These are phyloP conservation scores for Cydia strobilella DNA, from an alignment of 1,140 invertebrate species.

Conservation along the genomic window DNA sequence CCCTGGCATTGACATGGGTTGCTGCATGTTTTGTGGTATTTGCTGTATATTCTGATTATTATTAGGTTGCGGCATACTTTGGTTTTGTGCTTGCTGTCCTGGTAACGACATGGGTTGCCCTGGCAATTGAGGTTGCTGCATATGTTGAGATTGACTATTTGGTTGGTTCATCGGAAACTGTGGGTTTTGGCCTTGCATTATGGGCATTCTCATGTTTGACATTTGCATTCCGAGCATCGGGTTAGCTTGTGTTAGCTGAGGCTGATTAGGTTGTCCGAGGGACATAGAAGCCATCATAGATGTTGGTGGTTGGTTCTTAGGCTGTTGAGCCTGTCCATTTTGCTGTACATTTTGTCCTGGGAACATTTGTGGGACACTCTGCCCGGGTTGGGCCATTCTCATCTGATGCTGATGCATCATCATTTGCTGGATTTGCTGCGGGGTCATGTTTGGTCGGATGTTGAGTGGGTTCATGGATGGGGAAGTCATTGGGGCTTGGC, in stretches of 20 bases:
- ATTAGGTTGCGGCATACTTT: conserved; percentile 41
- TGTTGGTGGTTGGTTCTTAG: conserved; percentile 60
- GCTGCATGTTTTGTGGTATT: conserved; percentile 62
- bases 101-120: conserved; percentile 46
- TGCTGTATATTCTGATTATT: conserved; percentile 50
- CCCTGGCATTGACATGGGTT: conserved; percentile 47
- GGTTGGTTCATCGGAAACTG: conserved; percentile 59
- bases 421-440: conserved; percentile 57
- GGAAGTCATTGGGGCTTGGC: conserved; percentile 49
- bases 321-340: conserved; percentile 56
- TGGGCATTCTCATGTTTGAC: conserved; percentile 72
- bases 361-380: conserved; percentile 59
- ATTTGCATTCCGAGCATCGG: conserved; percentile 67
- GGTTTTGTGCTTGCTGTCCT: conserved; percentile 33
- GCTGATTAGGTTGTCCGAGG: conserved; percentile 57
- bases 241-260: conserved; percentile 57
- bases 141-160: conserved; percentile 47
- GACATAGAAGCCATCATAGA: conserved; percentile 64
- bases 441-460: conserved; percentile 53
- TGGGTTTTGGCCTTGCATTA: conserved; percentile 61
- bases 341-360: conserved; percentile 51
- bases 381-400: conserved; percentile 69
- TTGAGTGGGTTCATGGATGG: conserved; percentile 56
- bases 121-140: conserved; percentile 51
- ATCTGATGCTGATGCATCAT: conserved; percentile 65